Percentiles rank a stretch among this genome's conserved stretches.
These are phyloP conservation scores for Mythimna loreyi DNA, from an alignment of 2,888 invertebrate genomes.

Conservation along the genomic window DNA sequence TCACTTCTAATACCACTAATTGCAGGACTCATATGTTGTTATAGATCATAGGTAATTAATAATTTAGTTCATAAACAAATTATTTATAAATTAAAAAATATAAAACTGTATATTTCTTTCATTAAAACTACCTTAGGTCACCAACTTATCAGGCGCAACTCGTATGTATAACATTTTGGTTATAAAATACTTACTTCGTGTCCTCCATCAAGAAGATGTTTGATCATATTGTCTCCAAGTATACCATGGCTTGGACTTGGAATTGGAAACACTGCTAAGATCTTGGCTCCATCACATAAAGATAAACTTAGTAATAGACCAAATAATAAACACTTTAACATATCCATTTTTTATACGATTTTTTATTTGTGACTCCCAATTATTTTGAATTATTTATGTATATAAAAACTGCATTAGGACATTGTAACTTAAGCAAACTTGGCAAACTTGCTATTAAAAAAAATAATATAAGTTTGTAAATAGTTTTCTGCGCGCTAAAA, in stretches of 20 bases:
- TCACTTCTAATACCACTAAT: too few relatives aligned
- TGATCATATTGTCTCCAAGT: conserved; percentile 72
- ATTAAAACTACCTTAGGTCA: too few relatives aligned
- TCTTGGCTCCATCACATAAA: conserved; percentile 65
- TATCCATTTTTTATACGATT: conserved; percentile 24
- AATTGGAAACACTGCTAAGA: conserved; percentile 72
- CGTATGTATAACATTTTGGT: not conserved
- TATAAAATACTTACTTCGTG: conserved; percentile 70
- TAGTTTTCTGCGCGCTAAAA: not conserved
- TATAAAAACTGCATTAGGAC: not conserved
- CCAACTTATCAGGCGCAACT: too few relatives aligned
- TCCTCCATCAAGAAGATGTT: conserved; percentile 72
- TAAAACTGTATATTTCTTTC: too few relatives aligned
- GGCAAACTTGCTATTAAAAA: not conserved
- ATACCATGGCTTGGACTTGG: conserved; percentile 74
- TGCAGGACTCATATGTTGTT: too few relatives aligned
- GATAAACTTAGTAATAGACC: conserved; percentile 33
- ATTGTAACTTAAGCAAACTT: not conserved
- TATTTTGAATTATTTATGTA: not conserved
- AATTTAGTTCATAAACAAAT: too few relatives aligned
- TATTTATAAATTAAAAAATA: too few relatives aligned
- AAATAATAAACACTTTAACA: conserved; percentile 25
- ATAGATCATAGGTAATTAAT: too few relatives aligned
- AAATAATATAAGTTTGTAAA: not conserved
- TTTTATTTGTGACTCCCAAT: not conserved